phyloP scores from a whole-genome alignment of 2,113 vertebrate species.

The Mormyrus lacerda region DNA sequence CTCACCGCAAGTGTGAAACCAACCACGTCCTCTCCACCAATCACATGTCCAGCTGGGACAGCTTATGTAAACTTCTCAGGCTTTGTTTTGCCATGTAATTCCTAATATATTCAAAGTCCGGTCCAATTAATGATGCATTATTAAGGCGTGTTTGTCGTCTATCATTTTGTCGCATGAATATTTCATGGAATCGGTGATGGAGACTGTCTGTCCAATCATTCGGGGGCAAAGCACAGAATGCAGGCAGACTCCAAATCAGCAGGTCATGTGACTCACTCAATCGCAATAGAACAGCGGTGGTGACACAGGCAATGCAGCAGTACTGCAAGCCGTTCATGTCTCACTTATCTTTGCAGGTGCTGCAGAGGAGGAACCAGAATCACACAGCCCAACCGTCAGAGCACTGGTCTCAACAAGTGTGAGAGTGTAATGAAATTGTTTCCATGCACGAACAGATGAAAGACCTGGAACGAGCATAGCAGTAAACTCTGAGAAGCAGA shows the following conservation, averaged over 20 bases:
- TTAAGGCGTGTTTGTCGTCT: conserved; percentile 8
- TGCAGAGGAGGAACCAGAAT: neutral
- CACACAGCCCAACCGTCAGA: neutral
- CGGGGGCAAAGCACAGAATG: neutral
- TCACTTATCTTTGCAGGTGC: neutral
- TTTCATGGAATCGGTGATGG: conserved; percentile 6
- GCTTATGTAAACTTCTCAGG: neutral
- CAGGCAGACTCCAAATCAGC: neutral
- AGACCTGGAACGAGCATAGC: neutral
- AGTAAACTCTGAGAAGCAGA: neutral
- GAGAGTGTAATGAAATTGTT: neutral
- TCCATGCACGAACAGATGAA: neutral
- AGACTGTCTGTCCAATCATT: neutral
- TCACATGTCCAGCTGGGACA: neutral
- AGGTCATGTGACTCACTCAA: neutral
- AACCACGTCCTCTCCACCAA: neutral
- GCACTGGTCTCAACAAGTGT: neutral
- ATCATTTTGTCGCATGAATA: conserved; percentile 32
- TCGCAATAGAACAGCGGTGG: neutral
- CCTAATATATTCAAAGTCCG: conserved; percentile 12
- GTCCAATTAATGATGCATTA: conserved; percentile 33
- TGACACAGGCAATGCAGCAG: neutral
- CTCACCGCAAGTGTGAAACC: neutral
- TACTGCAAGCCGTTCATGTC: neutral
- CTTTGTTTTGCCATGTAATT: conserved; percentile 6